These are phyloP conservation scores for Drosophila suboccidentalis DNA, from an alignment of 2,888 invertebrate genomes.

Conservation along the genomic window DNA sequence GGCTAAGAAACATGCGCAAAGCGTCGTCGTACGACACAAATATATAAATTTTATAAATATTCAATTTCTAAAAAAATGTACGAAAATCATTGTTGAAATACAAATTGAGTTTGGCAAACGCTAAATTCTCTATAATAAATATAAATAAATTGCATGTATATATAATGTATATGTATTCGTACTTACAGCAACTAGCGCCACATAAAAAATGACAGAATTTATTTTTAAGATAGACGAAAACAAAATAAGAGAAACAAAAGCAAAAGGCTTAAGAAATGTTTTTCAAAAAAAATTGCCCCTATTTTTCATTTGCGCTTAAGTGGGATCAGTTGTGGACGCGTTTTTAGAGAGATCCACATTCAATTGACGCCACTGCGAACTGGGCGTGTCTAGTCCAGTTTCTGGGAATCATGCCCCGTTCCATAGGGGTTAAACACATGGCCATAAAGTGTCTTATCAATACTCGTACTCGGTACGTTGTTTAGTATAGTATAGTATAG, in stretches of 20 bases:
- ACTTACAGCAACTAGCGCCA: conserved; percentile 71
- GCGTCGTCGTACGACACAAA: conserved; percentile 59
- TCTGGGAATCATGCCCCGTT: conserved; percentile 26
- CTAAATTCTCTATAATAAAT: conserved; percentile 33
- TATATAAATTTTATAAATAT: conserved; percentile 51
- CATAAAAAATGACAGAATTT: conserved; percentile 51
- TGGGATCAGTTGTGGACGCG: conserved; percentile 3
- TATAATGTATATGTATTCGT: not conserved
- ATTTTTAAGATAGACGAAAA: conserved; percentile 35
- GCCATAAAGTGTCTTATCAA: conserved; percentile 59
- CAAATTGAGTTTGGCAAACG: conserved; percentile 48
- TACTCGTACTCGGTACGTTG: conserved; percentile 3
- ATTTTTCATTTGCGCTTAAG: conserved; percentile 43
- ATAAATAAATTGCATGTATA: conserved; percentile 21
- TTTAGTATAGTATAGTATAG: not conserved
- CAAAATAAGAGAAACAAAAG: conserved; percentile 10
- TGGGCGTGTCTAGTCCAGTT: conserved; percentile 15
- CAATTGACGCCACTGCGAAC: conserved; percentile 24
- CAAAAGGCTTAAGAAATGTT: conserved; percentile 2
- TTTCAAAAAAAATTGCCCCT: conserved; percentile 23
- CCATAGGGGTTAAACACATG: conserved; percentile 49
- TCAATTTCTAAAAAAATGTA: conserved; percentile 74
- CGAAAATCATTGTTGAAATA: conserved; percentile 65
- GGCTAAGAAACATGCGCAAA: conserved; percentile 69
- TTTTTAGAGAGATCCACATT: not conserved